phyloP scores from a whole-genome alignment of 2,888 invertebrate genomes.

The Machimus atricapillus region DNA sequence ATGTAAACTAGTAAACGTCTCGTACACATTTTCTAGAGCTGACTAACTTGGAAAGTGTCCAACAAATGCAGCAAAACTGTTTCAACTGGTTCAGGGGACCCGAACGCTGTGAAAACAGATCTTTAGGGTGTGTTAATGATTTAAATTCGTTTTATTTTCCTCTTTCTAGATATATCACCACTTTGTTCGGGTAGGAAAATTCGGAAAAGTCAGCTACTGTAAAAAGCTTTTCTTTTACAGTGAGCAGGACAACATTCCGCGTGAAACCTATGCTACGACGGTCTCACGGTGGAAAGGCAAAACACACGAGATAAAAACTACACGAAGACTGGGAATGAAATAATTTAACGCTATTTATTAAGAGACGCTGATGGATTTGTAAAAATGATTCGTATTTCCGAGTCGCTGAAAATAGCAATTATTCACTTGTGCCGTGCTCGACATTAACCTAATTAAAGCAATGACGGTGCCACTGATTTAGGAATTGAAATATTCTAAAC shows the following conservation, averaged over 20 bases:
- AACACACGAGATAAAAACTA: neutral
- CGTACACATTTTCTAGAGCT: neutral
- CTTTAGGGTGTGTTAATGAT: slow-evolving; percentile 8
- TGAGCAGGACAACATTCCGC: neutral
- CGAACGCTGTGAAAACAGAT: neutral
- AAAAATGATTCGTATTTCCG: neutral
- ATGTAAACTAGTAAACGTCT: neutral
- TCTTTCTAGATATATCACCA: neutral
- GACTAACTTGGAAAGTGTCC: slow-evolving; percentile 6
- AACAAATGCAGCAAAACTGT: neutral
- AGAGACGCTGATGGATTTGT: neutral
- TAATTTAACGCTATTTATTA: neutral
- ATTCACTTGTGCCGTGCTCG: neutral
- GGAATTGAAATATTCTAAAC: neutral
- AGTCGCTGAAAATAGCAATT: neutral
- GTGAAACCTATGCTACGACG: neutral
- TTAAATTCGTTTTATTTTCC: neutral
- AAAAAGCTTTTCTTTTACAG: neutral
- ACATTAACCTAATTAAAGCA: neutral
- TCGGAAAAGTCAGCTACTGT: neutral
- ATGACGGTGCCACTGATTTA: neutral
- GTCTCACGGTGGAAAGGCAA: neutral
- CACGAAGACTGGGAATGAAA: neutral
- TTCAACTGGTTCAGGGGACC: neutral
- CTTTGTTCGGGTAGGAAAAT: neutral